Percentiles rank a stretch among this genome's conserved stretches.
Evolutionary conservation across 2,797 vertebrate species (phyloP).

Genomic region (Coregonus ussuriensis): DNA sequence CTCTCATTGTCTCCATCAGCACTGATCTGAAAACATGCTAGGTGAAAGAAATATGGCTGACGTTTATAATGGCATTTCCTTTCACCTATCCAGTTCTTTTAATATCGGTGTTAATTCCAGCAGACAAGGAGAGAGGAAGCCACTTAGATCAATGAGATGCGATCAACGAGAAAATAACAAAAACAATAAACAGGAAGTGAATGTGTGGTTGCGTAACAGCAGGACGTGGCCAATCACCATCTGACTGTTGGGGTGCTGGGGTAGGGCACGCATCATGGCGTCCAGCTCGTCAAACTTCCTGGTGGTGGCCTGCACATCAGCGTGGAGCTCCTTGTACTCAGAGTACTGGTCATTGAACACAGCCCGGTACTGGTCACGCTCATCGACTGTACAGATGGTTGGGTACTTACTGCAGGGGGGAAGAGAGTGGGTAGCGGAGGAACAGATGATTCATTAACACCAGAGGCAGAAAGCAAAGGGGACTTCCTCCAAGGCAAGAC

Average conservation of each 20-base stretch:
- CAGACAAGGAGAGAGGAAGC: not conserved
- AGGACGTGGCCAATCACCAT: conserved; percentile 67
- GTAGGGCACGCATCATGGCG: conserved; percentile 83
- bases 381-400: conserved; percentile 83
- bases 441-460: not conserved
- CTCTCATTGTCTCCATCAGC: not conserved
- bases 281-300: conserved; percentile 92
- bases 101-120: not conserved
- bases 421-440: not conserved
- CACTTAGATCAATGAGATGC: not conserved
- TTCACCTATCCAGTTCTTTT: not conserved
- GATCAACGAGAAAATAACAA: not conserved
- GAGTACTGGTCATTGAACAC: conserved; percentile 98
- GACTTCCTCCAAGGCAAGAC: not conserved
- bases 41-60: not conserved
- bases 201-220: not conserved
- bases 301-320: conserved; percentile 82
- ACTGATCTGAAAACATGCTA: not conserved
- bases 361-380: conserved; percentile 92
- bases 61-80: not conserved
- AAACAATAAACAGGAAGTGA: not conserved
- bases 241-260: conserved; percentile 76
- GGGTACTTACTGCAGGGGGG: conserved; percentile 87
- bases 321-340: conserved; percentile 93
- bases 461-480: not conserved